These are phyloP conservation scores for Galeopterus variegatus DNA, from an alignment of 2,113 vertebrate species.

Conservation along the genomic window DNA sequence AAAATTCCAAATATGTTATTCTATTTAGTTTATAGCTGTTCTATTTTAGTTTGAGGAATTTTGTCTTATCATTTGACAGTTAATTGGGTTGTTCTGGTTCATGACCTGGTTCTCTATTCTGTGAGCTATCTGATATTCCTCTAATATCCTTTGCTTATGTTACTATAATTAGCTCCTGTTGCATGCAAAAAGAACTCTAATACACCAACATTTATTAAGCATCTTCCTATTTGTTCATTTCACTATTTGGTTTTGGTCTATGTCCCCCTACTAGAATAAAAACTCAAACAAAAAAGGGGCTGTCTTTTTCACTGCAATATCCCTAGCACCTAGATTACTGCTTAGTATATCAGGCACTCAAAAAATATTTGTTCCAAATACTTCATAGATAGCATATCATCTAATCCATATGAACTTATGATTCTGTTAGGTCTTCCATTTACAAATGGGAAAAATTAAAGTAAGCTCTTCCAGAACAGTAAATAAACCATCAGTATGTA, in stretches of 20 bases:
- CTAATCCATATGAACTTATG: background rate
- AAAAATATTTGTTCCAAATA: conserved; percentile 38
- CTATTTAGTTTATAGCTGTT: background rate
- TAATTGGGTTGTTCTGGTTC: background rate
- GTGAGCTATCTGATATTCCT: background rate
- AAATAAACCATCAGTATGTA: background rate
- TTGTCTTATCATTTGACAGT: conserved; percentile 19
- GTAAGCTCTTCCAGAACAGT: background rate
- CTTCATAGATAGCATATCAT: background rate
- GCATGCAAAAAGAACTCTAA: background rate
- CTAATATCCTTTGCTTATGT: background rate
- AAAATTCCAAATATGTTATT: conserved; percentile 22
- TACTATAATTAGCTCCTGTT: background rate
- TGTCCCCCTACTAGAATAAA: background rate
- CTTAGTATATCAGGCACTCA: background rate
- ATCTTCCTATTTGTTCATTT: background rate
- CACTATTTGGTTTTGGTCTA: background rate
- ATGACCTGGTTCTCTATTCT: background rate
- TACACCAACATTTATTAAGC: conserved; percentile 8
- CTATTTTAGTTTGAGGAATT: background rate
- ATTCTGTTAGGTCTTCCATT: background rate
- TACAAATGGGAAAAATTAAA: background rate
- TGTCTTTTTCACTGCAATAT: background rate
- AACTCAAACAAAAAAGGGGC: background rate
- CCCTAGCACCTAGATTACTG: background rate